A percentile compares a stretch with the other conserved stretches of the same genome.
Conservation (phyloP, 2,113 vertebrate species). For the Upupa epops region DNA sequence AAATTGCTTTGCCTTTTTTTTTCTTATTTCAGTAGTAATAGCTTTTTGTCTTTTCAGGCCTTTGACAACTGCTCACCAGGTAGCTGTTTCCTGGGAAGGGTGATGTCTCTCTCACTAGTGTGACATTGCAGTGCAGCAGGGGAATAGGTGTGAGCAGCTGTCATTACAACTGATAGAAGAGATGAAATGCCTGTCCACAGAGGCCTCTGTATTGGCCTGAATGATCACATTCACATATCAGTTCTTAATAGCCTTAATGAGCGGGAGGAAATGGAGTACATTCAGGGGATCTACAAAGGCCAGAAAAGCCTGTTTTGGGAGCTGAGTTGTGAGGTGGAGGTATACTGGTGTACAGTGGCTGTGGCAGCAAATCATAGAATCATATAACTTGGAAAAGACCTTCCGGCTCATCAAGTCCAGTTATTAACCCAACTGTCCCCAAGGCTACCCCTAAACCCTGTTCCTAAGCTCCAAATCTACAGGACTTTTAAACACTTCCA, state of each 20-base stretch:
- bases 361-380: background rate
- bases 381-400: no score
- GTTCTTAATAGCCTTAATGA: conserved; percentile 19
- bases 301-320: background rate
- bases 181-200: background rate
- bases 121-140: background rate
- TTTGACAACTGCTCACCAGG: background rate
- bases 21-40: background rate
- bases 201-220: background rate
- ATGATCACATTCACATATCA: background rate
- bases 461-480: no score
- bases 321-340: background rate
- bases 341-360: background rate
- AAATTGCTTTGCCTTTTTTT: background rate
- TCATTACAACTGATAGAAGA: background rate
- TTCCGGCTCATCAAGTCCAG: no score
- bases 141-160: background rate
- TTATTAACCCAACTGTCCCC: no score
- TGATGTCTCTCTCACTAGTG: background rate
- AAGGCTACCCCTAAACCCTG: no score
- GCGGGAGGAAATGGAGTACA: background rate
- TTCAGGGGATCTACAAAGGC: background rate
- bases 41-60: conserved; percentile 1
- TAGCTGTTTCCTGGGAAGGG: background rate
- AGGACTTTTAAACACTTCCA: no score